Percentiles rank a stretch among this genome's conserved stretches.
phyloP scores from a whole-genome alignment of 2,888 invertebrate species.

The Aphodius sticticus region DNA sequence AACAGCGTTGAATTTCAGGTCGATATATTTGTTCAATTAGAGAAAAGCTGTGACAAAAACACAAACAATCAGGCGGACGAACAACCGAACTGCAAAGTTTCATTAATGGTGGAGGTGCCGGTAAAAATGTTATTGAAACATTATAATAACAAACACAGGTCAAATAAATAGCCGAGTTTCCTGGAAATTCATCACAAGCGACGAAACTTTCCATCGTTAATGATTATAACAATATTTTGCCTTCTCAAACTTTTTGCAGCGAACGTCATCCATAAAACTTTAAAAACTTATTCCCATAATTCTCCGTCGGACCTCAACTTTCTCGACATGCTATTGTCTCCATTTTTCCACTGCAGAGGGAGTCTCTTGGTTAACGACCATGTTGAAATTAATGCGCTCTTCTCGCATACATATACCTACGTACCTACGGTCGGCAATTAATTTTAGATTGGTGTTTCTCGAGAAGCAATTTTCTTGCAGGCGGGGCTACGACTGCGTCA shows the following conservation, averaged over 20 bases:
- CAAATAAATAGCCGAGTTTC: background rate
- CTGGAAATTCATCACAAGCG: background rate
- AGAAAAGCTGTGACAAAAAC: no score
- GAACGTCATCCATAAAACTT: background rate
- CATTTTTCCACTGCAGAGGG: background rate
- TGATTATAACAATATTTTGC: background rate
- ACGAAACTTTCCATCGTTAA: background rate
- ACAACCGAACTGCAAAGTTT: no score
- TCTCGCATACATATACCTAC: background rate
- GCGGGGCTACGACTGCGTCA: background rate
- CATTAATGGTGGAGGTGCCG: background rate
- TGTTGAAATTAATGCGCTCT: conserved; percentile 12
- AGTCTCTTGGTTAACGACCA: conserved; percentile 17
- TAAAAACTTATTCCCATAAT: background rate
- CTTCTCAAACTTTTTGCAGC: background rate
- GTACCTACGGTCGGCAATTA: conserved; percentile 7
- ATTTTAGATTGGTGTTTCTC: conserved; percentile 12
- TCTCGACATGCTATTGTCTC: background rate
- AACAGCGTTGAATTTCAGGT: no score
- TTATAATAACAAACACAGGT: background rate
- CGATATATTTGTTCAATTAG: no score
- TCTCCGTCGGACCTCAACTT: background rate
- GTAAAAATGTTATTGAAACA: background rate
- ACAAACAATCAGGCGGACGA: no score
- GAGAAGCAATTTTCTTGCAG: conserved; percentile 6